These are phyloP conservation scores for Macquaria ambigua DNA, from an alignment of 2,113 vertebrate species.

Conservation along the genomic window DNA sequence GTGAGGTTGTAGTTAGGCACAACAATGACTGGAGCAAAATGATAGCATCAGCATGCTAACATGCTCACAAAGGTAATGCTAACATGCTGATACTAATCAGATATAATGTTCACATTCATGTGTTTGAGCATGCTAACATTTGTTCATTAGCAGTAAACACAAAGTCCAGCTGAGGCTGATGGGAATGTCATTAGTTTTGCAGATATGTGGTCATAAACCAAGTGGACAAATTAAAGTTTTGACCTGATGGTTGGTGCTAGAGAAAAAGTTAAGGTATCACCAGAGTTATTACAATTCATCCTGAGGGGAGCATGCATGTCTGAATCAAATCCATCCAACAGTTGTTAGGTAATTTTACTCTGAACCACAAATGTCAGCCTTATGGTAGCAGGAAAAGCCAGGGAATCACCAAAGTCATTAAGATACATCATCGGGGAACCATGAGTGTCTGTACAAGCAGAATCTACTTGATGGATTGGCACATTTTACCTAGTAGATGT, in stretches of 20 bases:
- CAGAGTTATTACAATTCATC: neutral
- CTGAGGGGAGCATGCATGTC: neutral
- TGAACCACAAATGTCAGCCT: neutral
- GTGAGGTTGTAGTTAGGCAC: neutral
- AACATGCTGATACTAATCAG: neutral
- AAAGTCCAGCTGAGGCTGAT: neutral
- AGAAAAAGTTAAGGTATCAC: neutral
- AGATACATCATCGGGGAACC: neutral
- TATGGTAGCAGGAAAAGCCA: neutral
- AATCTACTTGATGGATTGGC: too few species aligned
- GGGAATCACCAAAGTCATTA: neutral
- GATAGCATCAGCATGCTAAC: neutral
- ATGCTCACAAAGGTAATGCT: neutral
- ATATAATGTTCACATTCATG: neutral
- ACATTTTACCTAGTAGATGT: too few species aligned
- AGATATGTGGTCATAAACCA: neutral
- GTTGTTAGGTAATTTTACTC: neutral
- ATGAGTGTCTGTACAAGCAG: neutral
- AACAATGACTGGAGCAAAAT: neutral
- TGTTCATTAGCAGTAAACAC: neutral
- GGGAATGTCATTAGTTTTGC: neutral
- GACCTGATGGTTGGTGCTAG: neutral
- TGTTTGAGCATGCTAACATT: neutral
- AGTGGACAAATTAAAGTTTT: neutral
- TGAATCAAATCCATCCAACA: neutral